phyloP scores from a whole-genome alignment of 2,888 invertebrate species.

The Pseudolycoriella hygida region DNA sequence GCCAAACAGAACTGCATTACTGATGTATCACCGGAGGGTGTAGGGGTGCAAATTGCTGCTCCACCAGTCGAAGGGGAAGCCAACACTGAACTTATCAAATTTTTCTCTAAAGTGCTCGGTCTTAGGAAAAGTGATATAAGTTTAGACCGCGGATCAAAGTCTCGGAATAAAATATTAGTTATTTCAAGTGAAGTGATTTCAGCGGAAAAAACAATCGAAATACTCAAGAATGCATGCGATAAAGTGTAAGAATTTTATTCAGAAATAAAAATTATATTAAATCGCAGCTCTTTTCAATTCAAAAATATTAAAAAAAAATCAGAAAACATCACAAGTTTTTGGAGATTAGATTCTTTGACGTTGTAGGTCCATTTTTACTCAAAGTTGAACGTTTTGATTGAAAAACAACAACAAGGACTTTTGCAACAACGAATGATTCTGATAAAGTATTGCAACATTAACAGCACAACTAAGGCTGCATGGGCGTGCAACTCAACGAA shows the following conservation, averaged over 20 bases:
- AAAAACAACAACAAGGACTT: too few relatives aligned
- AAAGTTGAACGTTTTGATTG: too few relatives aligned
- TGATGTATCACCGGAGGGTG: constrained; percentile 40
- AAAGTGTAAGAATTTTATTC: constrained; percentile 6
- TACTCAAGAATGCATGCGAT: constrained; percentile 25
- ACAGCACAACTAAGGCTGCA: too few relatives aligned
- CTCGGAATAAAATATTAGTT: constrained; percentile 36
- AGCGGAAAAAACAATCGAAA: constrained; percentile 28
- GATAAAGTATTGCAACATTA: too few relatives aligned
- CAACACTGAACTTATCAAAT: constrained; percentile 56
- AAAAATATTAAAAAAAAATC: too few relatives aligned
- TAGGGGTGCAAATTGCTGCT: constrained; percentile 60
- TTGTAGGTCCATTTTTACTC: too few relatives aligned
- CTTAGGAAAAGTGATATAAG: constrained; percentile 50
- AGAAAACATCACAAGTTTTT: too few relatives aligned
- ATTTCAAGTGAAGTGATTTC: constrained; percentile 30
- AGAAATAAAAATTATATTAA: too few relatives aligned
- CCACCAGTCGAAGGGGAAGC: constrained; percentile 72
- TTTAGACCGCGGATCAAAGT: constrained; percentile 42
- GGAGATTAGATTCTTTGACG: too few relatives aligned
- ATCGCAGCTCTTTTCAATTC: too few relatives aligned
- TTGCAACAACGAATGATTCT: too few relatives aligned
- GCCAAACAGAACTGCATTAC: constrained; percentile 52
- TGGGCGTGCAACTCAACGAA: too few relatives aligned
- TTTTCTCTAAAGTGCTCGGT: constrained; percentile 46